Evolutionary conservation across 2,888 invertebrate species (phyloP).

Genomic region (Heliconius cydno): DNA sequence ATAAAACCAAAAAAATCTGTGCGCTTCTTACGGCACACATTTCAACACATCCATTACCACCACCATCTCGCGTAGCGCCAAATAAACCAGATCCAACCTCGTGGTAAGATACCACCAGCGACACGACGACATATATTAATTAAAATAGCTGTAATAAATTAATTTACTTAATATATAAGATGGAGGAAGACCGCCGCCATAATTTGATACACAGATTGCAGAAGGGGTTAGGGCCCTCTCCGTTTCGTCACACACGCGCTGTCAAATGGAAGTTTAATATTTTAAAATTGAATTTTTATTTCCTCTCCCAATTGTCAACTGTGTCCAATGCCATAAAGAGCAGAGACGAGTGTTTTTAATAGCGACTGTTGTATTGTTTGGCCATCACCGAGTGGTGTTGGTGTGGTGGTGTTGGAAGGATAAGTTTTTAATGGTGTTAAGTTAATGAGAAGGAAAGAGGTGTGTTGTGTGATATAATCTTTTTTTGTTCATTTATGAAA

Average conservation of each 20-base stretch:
- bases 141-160: constrained; percentile 64
- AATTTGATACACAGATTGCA: constrained; percentile 79
- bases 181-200: constrained; percentile 68
- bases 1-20: neutral
- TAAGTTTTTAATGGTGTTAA: neutral
- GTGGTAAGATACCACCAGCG: neutral
- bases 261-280: constrained; percentile 79
- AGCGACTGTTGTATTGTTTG: constrained; percentile 16
- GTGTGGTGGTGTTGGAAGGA: neutral
- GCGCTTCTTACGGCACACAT: too few relatives aligned
- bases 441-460: constrained; percentile 11
- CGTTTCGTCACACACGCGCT: constrained; percentile 80
- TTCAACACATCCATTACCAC: neutral
- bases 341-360: constrained; percentile 36
- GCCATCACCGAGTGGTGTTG: neutral
- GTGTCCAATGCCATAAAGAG: constrained; percentile 16
- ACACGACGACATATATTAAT: constrained; percentile 4
- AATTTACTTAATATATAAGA: constrained; percentile 57
- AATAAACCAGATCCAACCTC: neutral
- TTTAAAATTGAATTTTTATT: constrained; percentile 80
- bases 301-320: constrained; percentile 46
- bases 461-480: neutral
- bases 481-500: neutral
- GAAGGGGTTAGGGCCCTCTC: constrained; percentile 74
- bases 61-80: too few relatives aligned